Evolutionary conservation across 37 sponge, comb jelly and placozoan species (phyloP).

Genomic region (Ephydatia muelleri): DNA sequence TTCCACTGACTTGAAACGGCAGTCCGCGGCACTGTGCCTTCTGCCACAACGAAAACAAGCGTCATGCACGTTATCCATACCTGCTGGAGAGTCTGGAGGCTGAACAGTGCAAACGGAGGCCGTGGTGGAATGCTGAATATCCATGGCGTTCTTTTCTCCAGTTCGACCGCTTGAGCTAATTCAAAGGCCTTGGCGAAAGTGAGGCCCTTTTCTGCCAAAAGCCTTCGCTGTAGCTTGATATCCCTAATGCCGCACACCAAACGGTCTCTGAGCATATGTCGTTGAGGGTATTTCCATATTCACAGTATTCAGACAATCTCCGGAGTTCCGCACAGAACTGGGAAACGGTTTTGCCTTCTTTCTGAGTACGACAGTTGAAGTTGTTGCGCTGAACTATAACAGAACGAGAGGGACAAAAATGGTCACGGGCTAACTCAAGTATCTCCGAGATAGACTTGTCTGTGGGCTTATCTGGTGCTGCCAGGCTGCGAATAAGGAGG

Average conservation of each 20-base stretch:
- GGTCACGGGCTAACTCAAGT: neutral
- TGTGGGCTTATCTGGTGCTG: neutral
- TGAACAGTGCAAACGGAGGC: neutral
- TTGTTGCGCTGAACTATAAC: too few relatives aligned
- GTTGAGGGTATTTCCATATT: neutral
- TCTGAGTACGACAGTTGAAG: too few relatives aligned
- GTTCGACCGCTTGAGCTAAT: neutral
- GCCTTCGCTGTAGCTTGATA: neutral
- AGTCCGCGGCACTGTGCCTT: neutral
- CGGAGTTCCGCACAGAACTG: too few relatives aligned
- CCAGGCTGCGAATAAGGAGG: neutral
- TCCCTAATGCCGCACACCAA: neutral
- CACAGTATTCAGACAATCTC: too few relatives aligned
- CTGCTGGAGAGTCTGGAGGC: neutral
- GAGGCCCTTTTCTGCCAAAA: neutral
- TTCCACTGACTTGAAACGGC: neutral
- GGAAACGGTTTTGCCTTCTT: too few relatives aligned
- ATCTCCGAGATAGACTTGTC: slow-evolving; percentile 18
- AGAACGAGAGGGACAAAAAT: too few relatives aligned
- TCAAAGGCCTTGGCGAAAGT: neutral
- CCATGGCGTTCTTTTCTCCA: neutral
- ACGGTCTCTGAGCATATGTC: slow-evolving; percentile 7
- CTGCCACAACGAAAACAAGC: neutral
- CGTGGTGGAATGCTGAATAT: neutral
- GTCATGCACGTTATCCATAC: neutral